A percentile compares a stretch with the other conserved stretches of the same genome.
These are phyloP conservation scores for Synodontis membranacea DNA, from an alignment of 2,113 vertebrate genomes.

Conservation along the genomic window DNA sequence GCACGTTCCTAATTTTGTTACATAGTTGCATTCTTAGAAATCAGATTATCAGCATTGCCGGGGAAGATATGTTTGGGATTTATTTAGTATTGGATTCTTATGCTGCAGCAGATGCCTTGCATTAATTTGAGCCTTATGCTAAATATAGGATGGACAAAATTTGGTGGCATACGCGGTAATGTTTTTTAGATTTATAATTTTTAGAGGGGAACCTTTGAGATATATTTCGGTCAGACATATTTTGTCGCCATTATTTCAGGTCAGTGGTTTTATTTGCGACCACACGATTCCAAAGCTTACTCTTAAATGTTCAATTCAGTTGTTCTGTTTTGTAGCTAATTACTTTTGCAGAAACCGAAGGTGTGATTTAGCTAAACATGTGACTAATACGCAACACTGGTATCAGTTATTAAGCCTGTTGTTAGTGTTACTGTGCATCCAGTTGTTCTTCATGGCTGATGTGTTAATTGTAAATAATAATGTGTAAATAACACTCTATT, in stretches of 20 bases:
- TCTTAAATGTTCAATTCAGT: background rate
- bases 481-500: slow-evolving; percentile 24
- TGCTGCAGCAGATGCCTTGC: background rate
- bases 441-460: slow-evolving; percentile 1
- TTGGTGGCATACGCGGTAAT: background rate
- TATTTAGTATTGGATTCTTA: background rate
- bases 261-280: background rate
- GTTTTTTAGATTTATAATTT: background rate
- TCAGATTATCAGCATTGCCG: background rate
- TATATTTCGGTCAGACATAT: background rate
- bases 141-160: background rate
- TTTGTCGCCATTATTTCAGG: background rate
- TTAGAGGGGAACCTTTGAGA: background rate
- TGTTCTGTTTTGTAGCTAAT: background rate
- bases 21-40: background rate
- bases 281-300: background rate
- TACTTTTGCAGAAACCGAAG: background rate
- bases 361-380: background rate
- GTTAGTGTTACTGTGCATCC: background rate
- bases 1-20: background rate
- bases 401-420: background rate
- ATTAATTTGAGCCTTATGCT: background rate
- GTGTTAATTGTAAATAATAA: slow-evolving; percentile 1
- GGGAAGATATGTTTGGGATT: background rate
- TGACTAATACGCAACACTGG: background rate